Evolutionary conservation across 2,113 vertebrate species (phyloP), one percentile per base, ranked within the genome.

Genomic region (Galbula dea): DNA sequence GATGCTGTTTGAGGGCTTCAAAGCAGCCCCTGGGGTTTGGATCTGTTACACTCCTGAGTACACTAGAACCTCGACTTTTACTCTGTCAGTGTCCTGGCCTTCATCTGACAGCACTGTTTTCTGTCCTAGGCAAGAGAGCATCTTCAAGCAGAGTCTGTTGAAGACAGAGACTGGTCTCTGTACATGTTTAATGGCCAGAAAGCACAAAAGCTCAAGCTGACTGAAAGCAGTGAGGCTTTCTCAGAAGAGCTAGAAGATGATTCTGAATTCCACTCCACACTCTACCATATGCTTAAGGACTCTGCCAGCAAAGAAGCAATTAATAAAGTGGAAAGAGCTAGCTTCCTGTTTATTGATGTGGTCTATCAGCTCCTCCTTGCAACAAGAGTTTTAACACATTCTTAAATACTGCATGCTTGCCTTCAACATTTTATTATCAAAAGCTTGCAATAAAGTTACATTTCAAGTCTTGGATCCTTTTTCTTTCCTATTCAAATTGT

Each of bases 231-330:
- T 7, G 94, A 98, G 6, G 34, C 20, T 4, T 99, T 99, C 94
- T 98, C 98, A 11, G 71, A 97, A 11, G 97, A 98, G 11, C 93
- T 98, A 20, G 74, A 95, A 21, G 97, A 98, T 1, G 92, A 89
- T 46, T 98, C 97, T 0, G 98, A 99, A 92, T 98, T 99, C 76
- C 99, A 99, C 94, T 98, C 98, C 66, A 99, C 98, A 6, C 96
- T 99, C 19, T 97, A 98, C 90, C 99, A 99, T 96, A 97, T 98
- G 98, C 93, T 99, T 9, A 98, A 97, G 90, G 98, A 98, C 24
- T 55, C 57, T 65, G 96, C 97, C 89, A 98, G 98, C 39, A 16
- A 34, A 0, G 94, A 72, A 12, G 98, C 97, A 12, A 69, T 96
- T 29, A 93, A 73, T 5, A 95, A 22, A 57, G 93, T 97, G 5